Evolutionary conservation across 1,140 invertebrate species (phyloP).

Genomic region (Trissolcus basalis): DNA sequence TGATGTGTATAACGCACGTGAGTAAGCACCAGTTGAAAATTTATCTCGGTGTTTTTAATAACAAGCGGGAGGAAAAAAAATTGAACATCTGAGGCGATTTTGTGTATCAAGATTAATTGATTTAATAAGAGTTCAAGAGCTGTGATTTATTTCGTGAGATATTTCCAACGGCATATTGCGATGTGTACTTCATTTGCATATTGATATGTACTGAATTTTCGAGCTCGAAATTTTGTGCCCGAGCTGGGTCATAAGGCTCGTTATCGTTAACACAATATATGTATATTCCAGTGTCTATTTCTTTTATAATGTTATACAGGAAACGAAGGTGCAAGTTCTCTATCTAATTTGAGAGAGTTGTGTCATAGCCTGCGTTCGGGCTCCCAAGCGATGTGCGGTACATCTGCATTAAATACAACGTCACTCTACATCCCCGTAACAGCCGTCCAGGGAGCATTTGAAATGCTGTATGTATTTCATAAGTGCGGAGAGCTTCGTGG

Average conservation of each 20-base stretch:
- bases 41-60: no score
- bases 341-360: constrained; percentile 34
- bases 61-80: no score
- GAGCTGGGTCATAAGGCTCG: constrained; percentile 30
- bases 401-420: constrained; percentile 46
- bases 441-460: constrained; percentile 29
- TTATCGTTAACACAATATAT: constrained; percentile 31
- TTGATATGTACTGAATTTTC: background rate
- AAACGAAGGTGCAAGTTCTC: constrained; percentile 16
- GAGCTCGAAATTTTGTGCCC: constrained; percentile 14
- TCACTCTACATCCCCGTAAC: constrained; percentile 23
- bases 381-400: constrained; percentile 38
- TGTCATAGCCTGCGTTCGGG: constrained; percentile 15
- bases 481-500: constrained; percentile 9
- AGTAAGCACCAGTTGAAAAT: no score
- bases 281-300: constrained; percentile 40
- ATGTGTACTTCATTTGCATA: no score
- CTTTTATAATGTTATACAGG: constrained; percentile 35
- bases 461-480: constrained; percentile 33
- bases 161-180: no score
- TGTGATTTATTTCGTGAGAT: no score
- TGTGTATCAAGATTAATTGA: no score
- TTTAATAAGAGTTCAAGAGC: no score
- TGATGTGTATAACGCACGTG: no score
- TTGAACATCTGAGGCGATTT: no score